These are phyloP conservation scores for Chorisops tibialis DNA, from an alignment of 2,888 invertebrate genomes.

Conservation along the genomic window DNA sequence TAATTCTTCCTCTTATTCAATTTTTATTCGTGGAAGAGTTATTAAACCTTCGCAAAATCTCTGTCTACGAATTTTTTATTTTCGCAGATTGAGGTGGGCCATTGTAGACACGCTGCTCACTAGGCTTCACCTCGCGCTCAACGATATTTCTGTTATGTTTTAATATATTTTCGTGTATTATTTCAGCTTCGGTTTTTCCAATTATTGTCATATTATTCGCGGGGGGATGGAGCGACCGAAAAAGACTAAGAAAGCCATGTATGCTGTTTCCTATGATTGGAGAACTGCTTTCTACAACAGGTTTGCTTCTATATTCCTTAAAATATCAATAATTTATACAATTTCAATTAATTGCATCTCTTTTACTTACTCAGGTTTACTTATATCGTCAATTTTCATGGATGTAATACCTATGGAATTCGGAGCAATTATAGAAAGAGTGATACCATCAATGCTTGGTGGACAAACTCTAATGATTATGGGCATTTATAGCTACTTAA, in stretches of 20 bases:
- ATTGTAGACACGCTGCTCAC: background rate
- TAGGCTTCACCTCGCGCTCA: background rate
- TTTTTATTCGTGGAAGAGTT: no score
- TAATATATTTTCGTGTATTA: conserved; percentile 6
- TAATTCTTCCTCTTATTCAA: no score
- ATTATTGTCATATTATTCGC: conserved; percentile 50
- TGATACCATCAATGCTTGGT: conserved; percentile 49
- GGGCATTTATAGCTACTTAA: conserved; percentile 51
- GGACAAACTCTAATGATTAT: conserved; percentile 49
- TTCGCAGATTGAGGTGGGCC: background rate
- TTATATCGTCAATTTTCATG: conserved; percentile 49
- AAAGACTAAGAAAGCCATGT: conserved; percentile 50
- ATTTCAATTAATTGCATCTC: background rate
- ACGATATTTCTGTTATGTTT: background rate
- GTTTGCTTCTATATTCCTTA: conserved; percentile 37
- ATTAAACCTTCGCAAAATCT: no score
- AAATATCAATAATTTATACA: background rate
- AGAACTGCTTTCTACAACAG: conserved; percentile 43
- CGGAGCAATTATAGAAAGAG: conserved; percentile 46
- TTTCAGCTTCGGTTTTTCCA: conserved; percentile 48
- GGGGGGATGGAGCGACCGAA: conserved; percentile 52
- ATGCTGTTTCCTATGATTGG: conserved; percentile 49
- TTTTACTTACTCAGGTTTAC: conserved; percentile 40
- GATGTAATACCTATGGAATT: conserved; percentile 50
- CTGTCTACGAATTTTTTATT: no score